These are phyloP conservation scores for Hypomecis punctinalis DNA, from an alignment of 2,888 invertebrate species.

Conservation along the genomic window DNA sequence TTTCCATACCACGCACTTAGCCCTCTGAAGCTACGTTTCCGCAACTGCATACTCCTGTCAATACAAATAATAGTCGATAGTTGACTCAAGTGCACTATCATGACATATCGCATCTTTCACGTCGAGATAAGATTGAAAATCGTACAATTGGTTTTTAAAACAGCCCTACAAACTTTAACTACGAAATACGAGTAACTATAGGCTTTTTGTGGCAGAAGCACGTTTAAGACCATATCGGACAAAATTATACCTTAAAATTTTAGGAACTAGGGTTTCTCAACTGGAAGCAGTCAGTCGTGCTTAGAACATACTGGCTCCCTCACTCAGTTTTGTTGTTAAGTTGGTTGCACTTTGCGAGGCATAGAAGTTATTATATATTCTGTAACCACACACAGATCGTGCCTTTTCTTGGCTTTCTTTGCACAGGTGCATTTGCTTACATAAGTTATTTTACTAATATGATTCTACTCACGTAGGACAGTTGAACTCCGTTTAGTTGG, in stretches of 20 bases:
- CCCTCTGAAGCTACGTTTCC: constrained; percentile 25
- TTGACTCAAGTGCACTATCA: constrained; percentile 18
- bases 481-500: constrained; percentile 15
- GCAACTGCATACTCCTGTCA: constrained; percentile 18
- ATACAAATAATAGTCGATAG: too few relatives aligned
- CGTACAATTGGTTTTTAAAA: neutral
- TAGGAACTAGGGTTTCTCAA: neutral
- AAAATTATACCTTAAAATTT: neutral
- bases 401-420: constrained; percentile 62
- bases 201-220: neutral
- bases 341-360: neutral
- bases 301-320: neutral
- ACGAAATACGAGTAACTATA: constrained; percentile 6
- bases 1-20: too few relatives aligned
- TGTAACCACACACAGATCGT: constrained; percentile 40
- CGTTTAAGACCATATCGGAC: neutral
- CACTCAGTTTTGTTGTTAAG: neutral
- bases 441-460: constrained; percentile 68
- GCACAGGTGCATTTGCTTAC: constrained; percentile 76
- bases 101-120: neutral
- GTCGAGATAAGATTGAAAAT: constrained; percentile 15
- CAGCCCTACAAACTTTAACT: neutral
- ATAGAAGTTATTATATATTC: constrained; percentile 1
- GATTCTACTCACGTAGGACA: constrained; percentile 58
- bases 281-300: neutral